Percentiles rank a stretch among this genome's conserved stretches.
These are phyloP conservation scores for Ormia ochracea DNA, from an alignment of 2,888 invertebrate species.

Conservation along the genomic window DNA sequence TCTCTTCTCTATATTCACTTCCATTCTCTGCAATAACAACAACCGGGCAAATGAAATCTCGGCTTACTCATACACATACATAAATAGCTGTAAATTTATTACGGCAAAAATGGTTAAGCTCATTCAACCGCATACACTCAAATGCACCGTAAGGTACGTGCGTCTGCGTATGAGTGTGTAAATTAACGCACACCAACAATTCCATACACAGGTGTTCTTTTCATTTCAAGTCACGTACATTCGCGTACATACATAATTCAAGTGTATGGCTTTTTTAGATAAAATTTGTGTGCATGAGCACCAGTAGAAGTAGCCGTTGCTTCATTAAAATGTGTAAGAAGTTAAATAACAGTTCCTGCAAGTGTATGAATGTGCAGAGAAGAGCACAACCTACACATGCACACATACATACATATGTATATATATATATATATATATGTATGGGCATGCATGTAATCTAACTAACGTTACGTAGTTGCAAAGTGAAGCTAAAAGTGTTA, in stretches of 20 bases:
- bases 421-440: too few relatives aligned
- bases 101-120: conserved; percentile 62
- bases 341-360: conserved; percentile 28
- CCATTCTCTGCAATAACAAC: conserved; percentile 9
- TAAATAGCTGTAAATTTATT: conserved; percentile 76
- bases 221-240: conserved; percentile 53
- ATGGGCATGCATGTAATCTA: not conserved
- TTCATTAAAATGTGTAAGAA: conserved; percentile 43
- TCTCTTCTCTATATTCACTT: not conserved
- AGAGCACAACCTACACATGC: not conserved
- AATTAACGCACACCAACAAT: not conserved
- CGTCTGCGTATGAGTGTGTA: not conserved
- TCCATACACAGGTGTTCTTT: conserved; percentile 59
- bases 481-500: conserved; percentile 46
- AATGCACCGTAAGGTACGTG: not conserved
- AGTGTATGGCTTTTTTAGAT: not conserved
- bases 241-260: too few relatives aligned
- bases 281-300: not conserved
- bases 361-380: conserved; percentile 30
- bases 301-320: conserved; percentile 64
- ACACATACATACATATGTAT: too few relatives aligned
- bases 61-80: conserved; percentile 68
- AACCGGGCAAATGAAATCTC: conserved; percentile 37
- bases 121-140: conserved; percentile 1
- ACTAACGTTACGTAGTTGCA: conserved; percentile 50